Percentiles rank a stretch among this genome's conserved stretches.
Conservation (phyloP, 2,113 vertebrate genomes). For the Rhabdornis inornatus region DNA sequence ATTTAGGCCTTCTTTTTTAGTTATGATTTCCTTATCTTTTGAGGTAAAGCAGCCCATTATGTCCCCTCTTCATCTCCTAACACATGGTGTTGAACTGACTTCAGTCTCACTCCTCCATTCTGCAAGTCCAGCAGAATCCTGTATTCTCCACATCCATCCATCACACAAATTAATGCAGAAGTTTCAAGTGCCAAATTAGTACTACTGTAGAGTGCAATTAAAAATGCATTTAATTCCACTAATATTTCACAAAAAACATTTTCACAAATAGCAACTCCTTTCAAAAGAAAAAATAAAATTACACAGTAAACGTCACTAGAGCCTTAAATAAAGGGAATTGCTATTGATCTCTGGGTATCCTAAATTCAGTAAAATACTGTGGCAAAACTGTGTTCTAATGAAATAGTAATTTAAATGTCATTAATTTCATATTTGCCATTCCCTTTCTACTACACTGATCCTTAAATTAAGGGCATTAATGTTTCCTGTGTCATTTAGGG, state of each 20-base stretch:
- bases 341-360: conserved; percentile 67
- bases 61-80: neutral
- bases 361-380: conserved; percentile 62
- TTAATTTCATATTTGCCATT: conserved; percentile 74
- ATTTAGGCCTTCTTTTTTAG: neutral
- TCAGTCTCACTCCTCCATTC: neutral
- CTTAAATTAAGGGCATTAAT: conserved; percentile 43
- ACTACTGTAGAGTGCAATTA: neutral
- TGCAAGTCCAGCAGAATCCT: neutral
- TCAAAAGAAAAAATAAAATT: conserved; percentile 11
- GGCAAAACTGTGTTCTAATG: conserved; percentile 70
- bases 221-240: conserved; percentile 19
- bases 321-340: conserved; percentile 68
- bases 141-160: neutral
- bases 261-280: conserved; percentile 54
- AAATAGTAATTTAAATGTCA: conserved; percentile 73
- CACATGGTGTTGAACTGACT: neutral
- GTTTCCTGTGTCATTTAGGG: conserved; percentile 13
- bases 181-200: neutral
- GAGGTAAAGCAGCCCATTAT: neutral
- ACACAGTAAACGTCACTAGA: conserved; percentile 19
- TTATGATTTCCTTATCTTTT: neutral
- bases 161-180: neutral
- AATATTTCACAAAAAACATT: conserved; percentile 28
- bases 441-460: conserved; percentile 63